A percentile compares a stretch with the other conserved stretches of the same genome.
Evolutionary conservation across 2,113 vertebrate species (phyloP).

Genomic region (Craseonycteris thonglongyai): DNA sequence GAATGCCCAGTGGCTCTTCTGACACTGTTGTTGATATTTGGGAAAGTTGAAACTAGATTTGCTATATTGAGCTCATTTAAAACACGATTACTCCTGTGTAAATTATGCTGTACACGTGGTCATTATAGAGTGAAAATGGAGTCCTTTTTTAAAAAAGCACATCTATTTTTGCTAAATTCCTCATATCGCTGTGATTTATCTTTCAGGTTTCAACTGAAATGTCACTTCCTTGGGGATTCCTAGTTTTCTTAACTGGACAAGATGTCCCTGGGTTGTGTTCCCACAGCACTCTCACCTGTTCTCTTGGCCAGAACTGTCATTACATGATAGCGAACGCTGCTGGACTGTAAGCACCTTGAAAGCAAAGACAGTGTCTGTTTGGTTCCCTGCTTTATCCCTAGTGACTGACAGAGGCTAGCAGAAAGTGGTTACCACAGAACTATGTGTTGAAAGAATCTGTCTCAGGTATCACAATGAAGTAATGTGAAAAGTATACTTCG

Average conservation of each 20-base stretch:
- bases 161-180: not conserved
- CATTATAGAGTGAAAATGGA: not conserved
- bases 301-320: not conserved
- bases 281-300: accelerated
- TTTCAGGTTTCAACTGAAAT: not conserved
- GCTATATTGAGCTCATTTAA: not conserved
- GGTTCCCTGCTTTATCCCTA: not conserved
- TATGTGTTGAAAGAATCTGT: not conserved
- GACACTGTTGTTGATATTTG: slow-evolving; percentile 16
- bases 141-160: not conserved
- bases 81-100: not conserved
- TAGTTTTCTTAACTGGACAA: not conserved
- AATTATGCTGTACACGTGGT: not conserved
- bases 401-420: not conserved
- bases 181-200: not conserved
- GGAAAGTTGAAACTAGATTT: not conserved
- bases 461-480: not conserved
- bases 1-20: not conserved
- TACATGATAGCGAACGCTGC: not conserved
- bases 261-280: not conserved
- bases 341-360: not conserved
- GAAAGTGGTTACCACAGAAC: not conserved
- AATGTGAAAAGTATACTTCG: not conserved
- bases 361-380: not conserved
- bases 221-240: not conserved